Evolutionary conservation across 2,888 invertebrate genomes (phyloP).

Genomic region (Dasypogon diadema): DNA sequence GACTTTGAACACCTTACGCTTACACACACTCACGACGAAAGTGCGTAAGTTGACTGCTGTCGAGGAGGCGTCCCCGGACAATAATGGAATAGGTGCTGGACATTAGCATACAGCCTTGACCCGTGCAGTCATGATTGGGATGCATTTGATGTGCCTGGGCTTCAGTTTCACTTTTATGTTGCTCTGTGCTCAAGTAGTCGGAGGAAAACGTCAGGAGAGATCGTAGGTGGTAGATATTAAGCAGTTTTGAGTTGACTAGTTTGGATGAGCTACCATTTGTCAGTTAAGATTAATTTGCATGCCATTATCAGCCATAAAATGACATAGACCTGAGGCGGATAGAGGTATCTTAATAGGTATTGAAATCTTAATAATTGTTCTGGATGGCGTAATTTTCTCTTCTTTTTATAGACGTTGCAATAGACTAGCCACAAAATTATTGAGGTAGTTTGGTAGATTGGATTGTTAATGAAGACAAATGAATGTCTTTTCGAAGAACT

Average conservation of each 20-base stretch:
- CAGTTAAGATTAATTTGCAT: conserved; percentile 10
- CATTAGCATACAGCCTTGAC: conserved; percentile 31
- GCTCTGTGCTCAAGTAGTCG: not conserved
- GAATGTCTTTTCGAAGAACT: no score
- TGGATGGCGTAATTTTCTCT: no score
- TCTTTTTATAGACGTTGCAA: no score
- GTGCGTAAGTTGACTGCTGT: conserved; percentile 10
- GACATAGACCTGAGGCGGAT: no score
- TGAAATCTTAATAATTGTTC: no score
- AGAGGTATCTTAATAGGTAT: not conserved
- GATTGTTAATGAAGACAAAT: no score
- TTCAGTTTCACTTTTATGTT: conserved; percentile 29
- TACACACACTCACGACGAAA: not conserved
- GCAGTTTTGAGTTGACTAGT: not conserved
- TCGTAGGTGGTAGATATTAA: conserved; percentile 11
- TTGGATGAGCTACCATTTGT: conserved; percentile 15
- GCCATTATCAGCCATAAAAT: not conserved
- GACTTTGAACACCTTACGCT: conserved; percentile 39
- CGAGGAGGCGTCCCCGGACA: not conserved
- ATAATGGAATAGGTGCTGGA: not conserved
- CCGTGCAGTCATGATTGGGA: not conserved
- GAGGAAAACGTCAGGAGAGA: not conserved
- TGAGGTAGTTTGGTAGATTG: no score
- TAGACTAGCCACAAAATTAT: no score
- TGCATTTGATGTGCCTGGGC: conserved; percentile 8